Evolutionary conservation across 1,140 invertebrate genomes (phyloP), one percentile per base, ranked within the genome.

Genomic region (Mylabris phalerata): DNA sequence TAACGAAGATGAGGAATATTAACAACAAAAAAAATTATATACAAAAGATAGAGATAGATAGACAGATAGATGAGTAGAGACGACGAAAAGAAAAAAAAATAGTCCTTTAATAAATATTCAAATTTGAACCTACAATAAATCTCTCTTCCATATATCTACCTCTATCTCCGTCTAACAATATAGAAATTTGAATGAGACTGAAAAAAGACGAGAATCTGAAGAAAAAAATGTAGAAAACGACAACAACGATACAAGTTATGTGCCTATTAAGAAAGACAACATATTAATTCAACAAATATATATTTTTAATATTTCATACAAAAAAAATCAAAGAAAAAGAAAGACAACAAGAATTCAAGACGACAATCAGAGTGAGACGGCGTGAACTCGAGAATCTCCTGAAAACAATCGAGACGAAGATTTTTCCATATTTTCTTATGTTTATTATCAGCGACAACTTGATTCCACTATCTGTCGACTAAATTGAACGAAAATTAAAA

Each of bases 31-130:
- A 44, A 52, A 40, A 51, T 19, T 19, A 19, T 19, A 19, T 19
- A 41, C 43, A 54, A 11, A 42, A 42, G 9, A 42, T 6, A 42
- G 27, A 13, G 45, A 39, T 44, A 55, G 48, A 42, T 9, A 48
- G 43, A 45, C 26, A 45, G 32, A 26, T 41, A 24, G 48, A 59
- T 25, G 41, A 45, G 44, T 50, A 47, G 51, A 19, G n/a, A 48
- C 43, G 11, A 26, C 39, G 25, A 45, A 32, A 52, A 66, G 57
- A 55, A 60, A 7, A 32, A 13, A 7, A 32, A 32, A 32, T 32
- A 55, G 61, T 63, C 63, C 60, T n/a, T 63, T 65, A 62, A 68
- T 68, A 68, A 67, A 68, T 68, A 68, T 68, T 68, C 67, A 68
- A 63, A 68, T 68, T 42, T 61, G 45, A 55, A 62, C 62, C 67